A percentile compares a stretch with the other conserved stretches of the same genome.
Conservation (phyloP, 1,140 invertebrate genomes). For the Orchestia grillus region DNA sequence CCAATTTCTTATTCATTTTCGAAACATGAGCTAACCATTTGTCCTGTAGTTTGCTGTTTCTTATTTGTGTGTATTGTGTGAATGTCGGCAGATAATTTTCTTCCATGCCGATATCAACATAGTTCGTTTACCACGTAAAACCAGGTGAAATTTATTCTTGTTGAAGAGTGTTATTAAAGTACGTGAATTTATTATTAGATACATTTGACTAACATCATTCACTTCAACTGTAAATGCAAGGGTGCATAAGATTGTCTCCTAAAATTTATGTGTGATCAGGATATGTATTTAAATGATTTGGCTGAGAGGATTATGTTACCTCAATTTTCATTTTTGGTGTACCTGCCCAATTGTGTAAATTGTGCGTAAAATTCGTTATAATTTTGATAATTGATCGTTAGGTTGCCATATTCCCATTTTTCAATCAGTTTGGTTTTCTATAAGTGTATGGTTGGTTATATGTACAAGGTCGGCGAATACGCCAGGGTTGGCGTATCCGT, state of each 20-base stretch:
- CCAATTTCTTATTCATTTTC: background rate
- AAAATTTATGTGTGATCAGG: background rate
- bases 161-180: background rate
- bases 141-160: background rate
- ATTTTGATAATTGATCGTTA: background rate
- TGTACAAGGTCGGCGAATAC: no score
- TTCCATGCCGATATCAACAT: background rate
- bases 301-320: background rate
- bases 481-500: background rate
- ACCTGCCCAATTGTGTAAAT: background rate
- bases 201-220: background rate
- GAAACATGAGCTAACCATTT: background rate
- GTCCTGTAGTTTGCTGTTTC: no score
- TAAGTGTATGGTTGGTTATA: background rate
- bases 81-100: background rate
- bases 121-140: background rate
- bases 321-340: background rate
- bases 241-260: background rate
- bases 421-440: background rate
- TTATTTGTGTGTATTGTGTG: no score
- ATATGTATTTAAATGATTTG: background rate
- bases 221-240: background rate
- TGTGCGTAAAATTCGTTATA: background rate
- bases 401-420: background rate
- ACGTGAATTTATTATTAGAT: background rate